phyloP scores from a whole-genome alignment of 2,888 invertebrate genomes.

The Isotomurus palustris region DNA sequence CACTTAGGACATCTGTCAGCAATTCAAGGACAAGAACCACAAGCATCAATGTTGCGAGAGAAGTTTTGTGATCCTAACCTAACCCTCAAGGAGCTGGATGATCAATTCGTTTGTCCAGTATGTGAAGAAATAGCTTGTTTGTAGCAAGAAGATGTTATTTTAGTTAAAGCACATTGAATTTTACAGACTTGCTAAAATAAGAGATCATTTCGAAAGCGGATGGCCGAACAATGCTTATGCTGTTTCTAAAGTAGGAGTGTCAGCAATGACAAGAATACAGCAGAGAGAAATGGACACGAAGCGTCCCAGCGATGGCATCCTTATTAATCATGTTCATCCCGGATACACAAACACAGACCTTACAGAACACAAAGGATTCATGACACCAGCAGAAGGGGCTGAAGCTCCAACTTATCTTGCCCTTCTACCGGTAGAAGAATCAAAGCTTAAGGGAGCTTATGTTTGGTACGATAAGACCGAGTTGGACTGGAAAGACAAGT shows the following conservation, averaged over 20 bases:
- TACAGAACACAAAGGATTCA: slow-evolving; percentile 62
- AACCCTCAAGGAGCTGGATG: slow-evolving; percentile 58
- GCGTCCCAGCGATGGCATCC: slow-evolving; percentile 57
- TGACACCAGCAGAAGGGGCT: slow-evolving; percentile 58
- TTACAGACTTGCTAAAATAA: not conserved
- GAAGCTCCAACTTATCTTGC: slow-evolving; percentile 62
- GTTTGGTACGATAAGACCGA: slow-evolving; percentile 60
- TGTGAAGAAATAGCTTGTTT: too few relatives aligned
- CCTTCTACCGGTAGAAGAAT: slow-evolving; percentile 53
- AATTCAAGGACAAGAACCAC: slow-evolving; percentile 57
- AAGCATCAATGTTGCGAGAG: slow-evolving; percentile 51
- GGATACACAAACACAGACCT: slow-evolving; percentile 76
- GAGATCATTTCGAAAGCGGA: slow-evolving; percentile 50
- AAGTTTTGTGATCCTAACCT: slow-evolving; percentile 58
- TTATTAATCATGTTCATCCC: slow-evolving; percentile 68
- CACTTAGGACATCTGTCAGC: slow-evolving; percentile 57
- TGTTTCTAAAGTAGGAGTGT: slow-evolving; percentile 69
- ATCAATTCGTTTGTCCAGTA: slow-evolving; percentile 66
- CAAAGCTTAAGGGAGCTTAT: slow-evolving; percentile 60
- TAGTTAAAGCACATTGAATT: too few relatives aligned
- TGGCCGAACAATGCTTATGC: slow-evolving; percentile 65
- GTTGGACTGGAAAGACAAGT: slow-evolving; percentile 63
- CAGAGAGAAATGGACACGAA: slow-evolving; percentile 59
- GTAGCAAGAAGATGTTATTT: too few relatives aligned
- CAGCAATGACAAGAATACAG: slow-evolving; percentile 63